These are phyloP conservation scores for Misgurnus anguillicaudatus DNA, from an alignment of 2,113 vertebrate species.

Conservation along the genomic window DNA sequence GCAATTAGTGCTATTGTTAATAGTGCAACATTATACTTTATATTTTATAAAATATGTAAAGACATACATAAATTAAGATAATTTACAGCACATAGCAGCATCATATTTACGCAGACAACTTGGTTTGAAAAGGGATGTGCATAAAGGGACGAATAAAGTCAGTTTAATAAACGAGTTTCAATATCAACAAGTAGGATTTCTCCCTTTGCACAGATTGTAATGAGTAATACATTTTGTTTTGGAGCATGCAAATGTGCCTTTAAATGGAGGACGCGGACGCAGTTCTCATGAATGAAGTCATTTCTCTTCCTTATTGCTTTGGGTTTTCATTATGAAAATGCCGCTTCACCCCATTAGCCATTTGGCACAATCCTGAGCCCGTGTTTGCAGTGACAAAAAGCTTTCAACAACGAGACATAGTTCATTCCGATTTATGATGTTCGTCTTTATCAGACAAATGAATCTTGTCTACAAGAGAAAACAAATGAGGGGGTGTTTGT, in stretches of 20 bases:
- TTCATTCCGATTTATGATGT: conserved; percentile 59
- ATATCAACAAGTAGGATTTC: conserved; percentile 60
- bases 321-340: conserved; percentile 77
- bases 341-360: conserved; percentile 75
- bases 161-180: conserved; percentile 67
- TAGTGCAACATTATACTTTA: no score
- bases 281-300: conserved; percentile 51
- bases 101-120: background rate
- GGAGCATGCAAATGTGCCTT: background rate
- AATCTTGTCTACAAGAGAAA: conserved; percentile 36
- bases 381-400: conserved; percentile 72
- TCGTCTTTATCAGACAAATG: conserved; percentile 63
- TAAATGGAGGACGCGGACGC: conserved; percentile 26
- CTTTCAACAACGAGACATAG: conserved; percentile 60
- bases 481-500: background rate
- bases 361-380: conserved; percentile 68
- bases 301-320: conserved; percentile 71
- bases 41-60: no score
- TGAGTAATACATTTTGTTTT: conserved; percentile 26
- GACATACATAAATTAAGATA: no score
- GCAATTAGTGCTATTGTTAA: no score
- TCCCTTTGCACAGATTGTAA: conserved; percentile 52
- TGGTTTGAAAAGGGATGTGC: conserved; percentile 37
- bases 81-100: background rate
- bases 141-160: conserved; percentile 53